Base-by-base conservation (phyloP, 2,797 vertebrate genomes). In the Rhinella marina region DNA sequence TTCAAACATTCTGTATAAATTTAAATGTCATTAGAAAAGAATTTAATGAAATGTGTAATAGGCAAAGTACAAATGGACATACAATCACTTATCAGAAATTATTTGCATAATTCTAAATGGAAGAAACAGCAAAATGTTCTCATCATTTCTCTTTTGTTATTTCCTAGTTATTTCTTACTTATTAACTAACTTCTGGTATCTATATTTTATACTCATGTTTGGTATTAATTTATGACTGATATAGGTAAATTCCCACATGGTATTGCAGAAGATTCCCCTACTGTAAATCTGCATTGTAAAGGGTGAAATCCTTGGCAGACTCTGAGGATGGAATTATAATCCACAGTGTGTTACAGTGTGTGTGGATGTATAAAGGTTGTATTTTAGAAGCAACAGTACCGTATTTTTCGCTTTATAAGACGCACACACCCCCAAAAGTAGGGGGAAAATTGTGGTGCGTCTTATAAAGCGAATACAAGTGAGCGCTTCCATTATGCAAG, bases 91-190 rank as follows among this genome's bases (percentile, higher is more conserved):
- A 78, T n/a, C 52, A 56, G 75, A 41, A 52, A 78, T 54, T 0
- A 61, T 81, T 61, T 12, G 27, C 78, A 32, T 61, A 81, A 81
- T 81, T 21, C 25, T 32, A 61, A 61, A 81, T 59, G 77, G 16
- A 81, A 61, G 14, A 77, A 54, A 12, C 25, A 50, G 23, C 12
- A 52, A 81, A 59, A 32, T 19, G 7, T 59, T 29, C 52, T 29
- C 17, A 59, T 79, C 77, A 32, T 1, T 54, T 16, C 23, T n/a
- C 11, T 27, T 13, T 73, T 21, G 19, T 11, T 41, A 48, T 73
- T 73, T 17, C 7, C 32, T 75, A 14, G 66, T 29, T 68, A 68
- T 68, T 29, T 29, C 16, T 66, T 66, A 66, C 10, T 27, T 19
- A 73, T 32, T 73, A 6, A 14, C 19, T 21, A 9, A 73, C 7